Evolutionary conservation across 37 sponge, comb jelly and placozoan species (phyloP), one percentile per base, ranked within the genome.

Genomic region (Beroe ovata): DNA sequence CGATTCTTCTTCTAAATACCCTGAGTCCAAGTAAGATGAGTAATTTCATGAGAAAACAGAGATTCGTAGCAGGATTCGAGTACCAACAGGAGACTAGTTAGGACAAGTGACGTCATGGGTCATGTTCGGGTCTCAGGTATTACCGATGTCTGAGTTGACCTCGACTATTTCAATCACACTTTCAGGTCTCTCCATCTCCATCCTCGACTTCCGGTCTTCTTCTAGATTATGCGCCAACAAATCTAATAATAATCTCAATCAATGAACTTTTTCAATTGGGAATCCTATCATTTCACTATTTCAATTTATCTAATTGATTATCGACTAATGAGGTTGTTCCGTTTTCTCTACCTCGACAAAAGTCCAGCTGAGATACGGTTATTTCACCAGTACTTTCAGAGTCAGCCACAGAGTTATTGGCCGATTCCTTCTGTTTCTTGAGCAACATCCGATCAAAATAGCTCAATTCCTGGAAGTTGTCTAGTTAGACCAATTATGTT

Each of bases 131-230:
- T n/a, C n/a, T n/a, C n/a, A n/a, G 18, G 18, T 36, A 3, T 16
- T 77, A 77, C 84, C 84, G 28, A 77, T 77, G 28, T 77, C 38
- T n/a, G 84, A 42, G 47, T 77, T 77, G 47, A 77, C 84, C 41
- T 77, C 84, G 23, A 39, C 42, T n/a, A 77, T 42, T 25, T 39
- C 42, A 1, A 77, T n/a, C 0, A 42, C 84, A 42, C 84, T 42
- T 2, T 77, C 84, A 3, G 42, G 54, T 40, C 54, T 11, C 38
- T 42, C 54, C 4, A 36, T 4, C 54, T 77, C 84, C 84, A 77
- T 77, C 21, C 84, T 38, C 16, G 84, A 77, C 20, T 16, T 42
- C 26, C 84, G 84, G 33, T 77, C 84, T 25, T 77, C 84, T n/a
- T 77, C 54, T 8, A 77, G 35, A 29, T 77, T 77, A 23, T 39